Base-by-base conservation (phyloP, 2,113 vertebrate genomes). In the Pseudorectes ferrugineus region DNA sequence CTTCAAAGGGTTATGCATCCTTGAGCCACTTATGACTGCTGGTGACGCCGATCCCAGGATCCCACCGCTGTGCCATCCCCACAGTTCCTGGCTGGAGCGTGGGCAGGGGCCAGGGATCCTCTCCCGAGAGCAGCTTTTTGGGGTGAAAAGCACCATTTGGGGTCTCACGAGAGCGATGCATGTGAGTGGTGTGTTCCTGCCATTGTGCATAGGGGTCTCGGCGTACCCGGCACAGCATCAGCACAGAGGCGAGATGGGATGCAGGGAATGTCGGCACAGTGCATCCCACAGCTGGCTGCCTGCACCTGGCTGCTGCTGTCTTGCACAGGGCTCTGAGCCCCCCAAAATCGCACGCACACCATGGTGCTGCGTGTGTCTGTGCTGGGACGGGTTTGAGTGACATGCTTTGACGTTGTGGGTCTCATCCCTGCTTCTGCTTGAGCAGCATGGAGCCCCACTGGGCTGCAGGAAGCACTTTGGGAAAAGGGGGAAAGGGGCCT, bases 171-270 rank as follows among this genome's bases (percentile, higher is more conserved):
- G 35, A 35, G 49, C 0, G 0, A 70, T 73, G 49, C 62, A 22
- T 2, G 1, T 74, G 61, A 48, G 45, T 6, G 12, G 21, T 6
- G 1, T 59, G 49, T 81, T 91, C 46, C 61, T 94, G 45, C 73
- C 52, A 0, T 40, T 79, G 0, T 78, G 57, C 3, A 2, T 48
- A 62, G 25, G 66, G 14, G 11, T 67, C 28, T 46, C 0, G 0
- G 48, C 5, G 1, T 51, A 45, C n/a, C 36, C 1, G 0, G n/a
- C 9, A 4, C 46, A 28, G 62, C 48, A 40, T 35, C 18, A 22
- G 51, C 25, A 9, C 6, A 23, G 36, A 89, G 65, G 46, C 93
- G 83, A 83, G 87, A 40, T 3, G 49, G 58, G 40, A 26, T 54
- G 26, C 6, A 9, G 1, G 13, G 55, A 63, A 78, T 26, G 29